These are phyloP conservation scores for Notarius lentiginosus DNA, from an alignment of 2,113 vertebrate species.

Conservation along the genomic window DNA sequence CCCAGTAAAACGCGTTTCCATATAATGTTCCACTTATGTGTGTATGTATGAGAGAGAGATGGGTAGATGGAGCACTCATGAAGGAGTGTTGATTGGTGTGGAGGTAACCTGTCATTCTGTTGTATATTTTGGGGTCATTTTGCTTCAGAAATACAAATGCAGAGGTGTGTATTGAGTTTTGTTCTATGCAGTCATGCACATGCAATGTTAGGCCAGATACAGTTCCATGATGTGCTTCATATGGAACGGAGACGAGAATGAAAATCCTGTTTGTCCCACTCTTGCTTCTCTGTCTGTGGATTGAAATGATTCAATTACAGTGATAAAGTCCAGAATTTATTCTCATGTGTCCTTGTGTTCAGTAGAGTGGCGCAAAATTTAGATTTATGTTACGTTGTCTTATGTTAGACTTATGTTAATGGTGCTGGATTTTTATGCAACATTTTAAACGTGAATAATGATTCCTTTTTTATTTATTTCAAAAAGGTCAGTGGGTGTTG, in stretches of 20 bases:
- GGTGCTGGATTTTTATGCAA: neutral
- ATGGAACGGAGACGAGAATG: slow-evolving; percentile 1
- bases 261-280: neutral
- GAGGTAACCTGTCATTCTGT: neutral
- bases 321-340: neutral
- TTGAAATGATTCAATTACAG: neutral
- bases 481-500: slow-evolving; percentile 5
- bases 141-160: neutral
- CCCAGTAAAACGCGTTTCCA: neutral
- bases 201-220: neutral
- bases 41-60: too few relatives aligned
- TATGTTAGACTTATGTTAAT: neutral
- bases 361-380: neutral
- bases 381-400: neutral
- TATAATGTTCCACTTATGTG: neutral
- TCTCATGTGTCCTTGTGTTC: neutral
- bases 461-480: neutral
- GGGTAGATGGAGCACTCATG: neutral
- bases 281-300: neutral
- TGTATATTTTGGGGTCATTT: neutral
- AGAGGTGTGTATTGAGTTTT: neutral
- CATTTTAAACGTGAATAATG: neutral
- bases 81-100: neutral
- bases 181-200: neutral
- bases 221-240: neutral